Evolutionary conservation across 2,113 vertebrate species (phyloP).

Genomic region (Neodontobutis hainanensis): DNA sequence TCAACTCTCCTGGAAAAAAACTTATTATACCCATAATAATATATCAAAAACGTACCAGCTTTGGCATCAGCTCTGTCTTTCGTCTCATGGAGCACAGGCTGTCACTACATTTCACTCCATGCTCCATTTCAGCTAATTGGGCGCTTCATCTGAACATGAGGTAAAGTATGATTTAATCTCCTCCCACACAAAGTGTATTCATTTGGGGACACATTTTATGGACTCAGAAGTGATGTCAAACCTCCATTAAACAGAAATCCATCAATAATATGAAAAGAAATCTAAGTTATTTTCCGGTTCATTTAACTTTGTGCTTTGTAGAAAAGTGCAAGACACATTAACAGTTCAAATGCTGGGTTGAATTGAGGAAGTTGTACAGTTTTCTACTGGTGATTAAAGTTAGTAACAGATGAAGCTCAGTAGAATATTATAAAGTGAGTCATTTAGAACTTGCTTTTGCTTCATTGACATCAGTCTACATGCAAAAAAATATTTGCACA

Average conservation of each 20-base stretch:
- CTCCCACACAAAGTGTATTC: constrained; percentile 29
- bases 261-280: constrained; percentile 18
- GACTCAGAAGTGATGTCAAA: constrained; percentile 21
- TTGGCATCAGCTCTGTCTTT: constrained; percentile 6
- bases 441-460: not conserved
- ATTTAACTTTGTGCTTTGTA: not conserved
- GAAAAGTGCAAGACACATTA: constrained; percentile 20
- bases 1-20: constrained; percentile 26
- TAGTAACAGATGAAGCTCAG: not conserved
- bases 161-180: constrained; percentile 32
- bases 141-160: constrained; percentile 19
- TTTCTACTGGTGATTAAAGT: not conserved
- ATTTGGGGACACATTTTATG: constrained; percentile 16
- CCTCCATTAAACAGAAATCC: constrained; percentile 27
- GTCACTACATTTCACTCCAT: constrained; percentile 22
- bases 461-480: not conserved
- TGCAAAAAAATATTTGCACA: too few species aligned
- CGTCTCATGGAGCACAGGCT: not conserved
- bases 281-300: constrained; percentile 13
- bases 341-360: not conserved
- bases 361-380: not conserved
- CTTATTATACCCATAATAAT: constrained; percentile 63
- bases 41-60: constrained; percentile 46
- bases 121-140: constrained; percentile 42
- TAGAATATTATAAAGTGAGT: not conserved